Evolutionary conservation across 2,113 vertebrate species (phyloP).

Genomic region (Malurus melanocephalus): DNA sequence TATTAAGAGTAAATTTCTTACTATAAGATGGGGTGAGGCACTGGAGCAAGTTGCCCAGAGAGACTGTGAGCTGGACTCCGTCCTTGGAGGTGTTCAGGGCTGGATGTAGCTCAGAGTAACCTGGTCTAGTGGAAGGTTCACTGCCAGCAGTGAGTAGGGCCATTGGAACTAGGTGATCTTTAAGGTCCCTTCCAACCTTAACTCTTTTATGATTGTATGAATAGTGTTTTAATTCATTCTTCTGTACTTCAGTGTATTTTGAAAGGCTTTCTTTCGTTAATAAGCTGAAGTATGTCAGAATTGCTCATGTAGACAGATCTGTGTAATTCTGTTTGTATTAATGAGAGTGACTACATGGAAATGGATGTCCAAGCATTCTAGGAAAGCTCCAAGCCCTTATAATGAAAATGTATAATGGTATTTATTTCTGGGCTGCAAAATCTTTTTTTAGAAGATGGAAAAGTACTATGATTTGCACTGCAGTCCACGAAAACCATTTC

Average conservation of each 20-base stretch:
- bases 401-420: background rate
- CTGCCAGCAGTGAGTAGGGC: background rate
- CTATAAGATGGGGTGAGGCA: background rate
- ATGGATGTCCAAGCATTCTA: background rate
- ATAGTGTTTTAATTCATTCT: background rate
- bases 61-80: no score
- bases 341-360: background rate
- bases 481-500: background rate
- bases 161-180: background rate
- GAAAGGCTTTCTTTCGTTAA: background rate
- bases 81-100: background rate
- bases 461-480: background rate
- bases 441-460: background rate
- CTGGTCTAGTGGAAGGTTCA: background rate
- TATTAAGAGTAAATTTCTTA: background rate
- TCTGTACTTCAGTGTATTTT: accelerated
- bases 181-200: background rate
- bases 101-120: background rate
- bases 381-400: background rate
- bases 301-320: background rate
- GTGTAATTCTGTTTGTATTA: background rate
- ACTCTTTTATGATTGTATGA: background rate
- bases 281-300: background rate
- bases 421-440: background rate
- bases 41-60: background rate